Percentiles rank a stretch among this genome's conserved stretches.
Conservation (phyloP, 1,140 invertebrate species). For the Trichogramma pretiosum region DNA sequence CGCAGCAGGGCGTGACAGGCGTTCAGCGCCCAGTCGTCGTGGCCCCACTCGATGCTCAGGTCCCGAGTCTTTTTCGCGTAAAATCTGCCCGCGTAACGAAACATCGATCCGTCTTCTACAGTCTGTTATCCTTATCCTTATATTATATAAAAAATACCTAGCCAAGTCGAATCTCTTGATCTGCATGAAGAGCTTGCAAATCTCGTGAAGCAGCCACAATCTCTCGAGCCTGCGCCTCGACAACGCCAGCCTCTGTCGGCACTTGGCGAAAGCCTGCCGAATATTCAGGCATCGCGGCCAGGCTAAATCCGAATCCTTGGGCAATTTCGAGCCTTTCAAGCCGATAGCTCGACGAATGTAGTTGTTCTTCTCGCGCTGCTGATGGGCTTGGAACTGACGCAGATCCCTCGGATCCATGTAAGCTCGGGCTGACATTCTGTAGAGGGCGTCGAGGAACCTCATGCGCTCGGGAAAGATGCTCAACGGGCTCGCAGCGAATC, state of each 20-base stretch:
- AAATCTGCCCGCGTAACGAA: no score
- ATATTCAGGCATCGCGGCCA: constrained; percentile 23
- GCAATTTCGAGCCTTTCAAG: constrained; percentile 22
- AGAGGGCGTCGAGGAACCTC: constrained; percentile 26
- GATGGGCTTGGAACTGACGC: constrained; percentile 12
- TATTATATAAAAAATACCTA: constrained; percentile 12
- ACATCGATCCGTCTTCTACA: no score
- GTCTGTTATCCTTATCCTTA: no score
- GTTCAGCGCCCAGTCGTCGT: constrained; percentile 29
- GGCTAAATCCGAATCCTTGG: constrained; percentile 29
- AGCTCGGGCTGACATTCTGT: constrained; percentile 26
- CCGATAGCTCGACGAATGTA: constrained; percentile 32
- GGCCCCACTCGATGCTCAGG: constrained; percentile 9
- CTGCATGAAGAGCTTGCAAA: constrained; percentile 28
- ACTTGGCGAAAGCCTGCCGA: constrained; percentile 20
- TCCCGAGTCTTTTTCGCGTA: constrained; percentile 31
- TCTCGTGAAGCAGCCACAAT: constrained; percentile 34
- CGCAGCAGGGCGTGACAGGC: constrained; percentile 27
- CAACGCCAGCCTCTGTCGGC: constrained; percentile 27
- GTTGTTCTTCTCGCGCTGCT: constrained; percentile 8
- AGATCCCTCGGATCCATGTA: constrained; percentile 33
- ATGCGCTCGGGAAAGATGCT: constrained; percentile 27
- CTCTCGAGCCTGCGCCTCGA: constrained; percentile 28
- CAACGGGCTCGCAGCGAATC: constrained; percentile 25
- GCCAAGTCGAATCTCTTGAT: constrained; percentile 28